Evolutionary conservation across 2,888 invertebrate species (phyloP), one percentile per base, ranked within the genome.

Genomic region (Gari tellinella): DNA sequence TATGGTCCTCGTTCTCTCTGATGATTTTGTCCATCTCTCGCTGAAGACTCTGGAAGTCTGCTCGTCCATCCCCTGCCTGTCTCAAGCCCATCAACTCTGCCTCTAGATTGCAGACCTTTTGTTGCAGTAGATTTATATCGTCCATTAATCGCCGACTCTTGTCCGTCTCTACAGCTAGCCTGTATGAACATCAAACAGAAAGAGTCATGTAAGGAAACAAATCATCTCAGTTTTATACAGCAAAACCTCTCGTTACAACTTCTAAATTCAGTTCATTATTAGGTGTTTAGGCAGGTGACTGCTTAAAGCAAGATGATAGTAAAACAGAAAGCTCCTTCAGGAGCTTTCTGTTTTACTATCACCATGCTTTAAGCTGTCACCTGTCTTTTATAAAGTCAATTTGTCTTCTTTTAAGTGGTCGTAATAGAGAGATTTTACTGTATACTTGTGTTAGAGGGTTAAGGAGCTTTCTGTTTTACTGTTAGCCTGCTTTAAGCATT

Each of bases 1-100:
- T 89, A 48, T 86, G 80, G 12, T 83, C 84, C 40, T 88, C 84
- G 58, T 84, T 85, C 68, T 90, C 90, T 21, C 88, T 66, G 14
- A 86, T 81, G 37, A 88, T 56, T 49, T 83, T 83, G 21, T 89
- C 87, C 43, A 85, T 73, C 23, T 83, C 87, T 48, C 85, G 80
- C 48, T 84, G 78, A 19, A 89, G 70, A 19, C 76, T 73, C 19
- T 86, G 82, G 37, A 87, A 67, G 43, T 89, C 85, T 5, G 76
- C 77, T 1, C 76, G 58, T 12, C 88, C 85, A 43, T 80, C 74
- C 17, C 79, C 77, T 7, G 82, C 76, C 8, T 82, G 72, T 21
- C 72, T 69, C 25, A 82, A 60, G 14, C 86, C 85, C 45, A 83
- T 69, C 1, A 90, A 45, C 48, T 88, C 88, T 1, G 72, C 60